A percentile compares a stretch with the other conserved stretches of the same genome.
phyloP scores from a whole-genome alignment of 2,888 invertebrate genomes.

The Drosophila atripex region DNA sequence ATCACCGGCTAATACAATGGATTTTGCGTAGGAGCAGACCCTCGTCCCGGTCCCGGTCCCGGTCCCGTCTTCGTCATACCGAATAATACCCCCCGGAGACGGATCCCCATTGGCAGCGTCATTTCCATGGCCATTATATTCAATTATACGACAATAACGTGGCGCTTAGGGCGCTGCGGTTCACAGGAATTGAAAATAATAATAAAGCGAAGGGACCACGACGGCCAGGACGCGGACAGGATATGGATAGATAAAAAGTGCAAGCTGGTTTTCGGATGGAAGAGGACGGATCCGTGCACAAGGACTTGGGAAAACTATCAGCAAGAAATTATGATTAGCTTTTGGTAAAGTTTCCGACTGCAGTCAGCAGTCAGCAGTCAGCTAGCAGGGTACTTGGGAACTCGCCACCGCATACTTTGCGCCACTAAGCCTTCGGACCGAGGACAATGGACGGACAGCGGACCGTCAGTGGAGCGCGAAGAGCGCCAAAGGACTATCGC shows the following conservation, averaged over 20 bases:
- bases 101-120: constrained; percentile 61
- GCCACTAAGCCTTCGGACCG: constrained; percentile 33
- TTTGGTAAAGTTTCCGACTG: constrained; percentile 65
- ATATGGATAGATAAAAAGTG: constrained; percentile 60
- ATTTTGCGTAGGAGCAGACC: constrained; percentile 20
- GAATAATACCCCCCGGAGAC: constrained; percentile 63
- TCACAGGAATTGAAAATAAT: constrained; percentile 73
- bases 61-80: constrained; percentile 11
- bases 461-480: constrained; percentile 44
- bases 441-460: constrained; percentile 18
- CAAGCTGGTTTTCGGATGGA: constrained; percentile 48
- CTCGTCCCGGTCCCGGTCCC: not conserved
- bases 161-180: constrained; percentile 73
- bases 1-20: constrained; percentile 71
- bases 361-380: constrained; percentile 52
- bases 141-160: constrained; percentile 79
- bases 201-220: constrained; percentile 50
- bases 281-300: constrained; percentile 37
- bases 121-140: constrained; percentile 76
- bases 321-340: constrained; percentile 74
- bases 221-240: not conserved
- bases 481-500: not conserved
- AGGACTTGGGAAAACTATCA: constrained; percentile 45
- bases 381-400: constrained; percentile 56
- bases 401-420: constrained; percentile 60